These are phyloP conservation scores for Prosapia bicincta DNA, from an alignment of 2,888 invertebrate species.

Conservation along the genomic window DNA sequence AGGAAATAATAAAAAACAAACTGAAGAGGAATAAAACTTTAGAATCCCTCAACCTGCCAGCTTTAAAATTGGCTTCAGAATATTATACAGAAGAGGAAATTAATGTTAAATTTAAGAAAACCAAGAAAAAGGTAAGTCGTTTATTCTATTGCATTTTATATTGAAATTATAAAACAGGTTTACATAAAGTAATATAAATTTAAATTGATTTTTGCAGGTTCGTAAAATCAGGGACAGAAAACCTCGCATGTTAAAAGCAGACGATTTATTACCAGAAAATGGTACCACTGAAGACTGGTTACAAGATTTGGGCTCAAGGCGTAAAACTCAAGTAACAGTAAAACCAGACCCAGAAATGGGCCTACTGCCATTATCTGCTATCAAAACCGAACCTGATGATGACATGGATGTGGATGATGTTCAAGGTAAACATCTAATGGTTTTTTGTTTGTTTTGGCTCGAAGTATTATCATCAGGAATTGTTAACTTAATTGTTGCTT, in stretches of 20 bases:
- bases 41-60: conserved; percentile 68
- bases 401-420: conserved; percentile 55
- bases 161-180: neutral
- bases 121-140: conserved; percentile 66
- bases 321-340: conserved; percentile 17
- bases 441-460: no score
- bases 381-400: conserved; percentile 52
- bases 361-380: neutral
- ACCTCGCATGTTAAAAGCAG: conserved; percentile 58
- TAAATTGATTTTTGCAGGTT: conserved; percentile 43
- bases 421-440: conserved; percentile 43
- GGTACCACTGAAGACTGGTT: conserved; percentile 45
- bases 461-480: no score
- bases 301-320: conserved; percentile 43
- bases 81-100: conserved; percentile 85
- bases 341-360: conserved; percentile 28
- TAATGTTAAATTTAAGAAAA: conserved; percentile 80
- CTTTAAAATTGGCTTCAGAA: conserved; percentile 75
- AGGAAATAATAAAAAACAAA: conserved; percentile 52
- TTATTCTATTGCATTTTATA: neutral
- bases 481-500: no score
- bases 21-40: conserved; percentile 61
- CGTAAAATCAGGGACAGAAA: conserved; percentile 62
- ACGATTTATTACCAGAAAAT: conserved; percentile 54
- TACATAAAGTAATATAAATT: neutral